phyloP scores from a whole-genome alignment of 2,888 invertebrate species.

The Phaonia tiefii region DNA sequence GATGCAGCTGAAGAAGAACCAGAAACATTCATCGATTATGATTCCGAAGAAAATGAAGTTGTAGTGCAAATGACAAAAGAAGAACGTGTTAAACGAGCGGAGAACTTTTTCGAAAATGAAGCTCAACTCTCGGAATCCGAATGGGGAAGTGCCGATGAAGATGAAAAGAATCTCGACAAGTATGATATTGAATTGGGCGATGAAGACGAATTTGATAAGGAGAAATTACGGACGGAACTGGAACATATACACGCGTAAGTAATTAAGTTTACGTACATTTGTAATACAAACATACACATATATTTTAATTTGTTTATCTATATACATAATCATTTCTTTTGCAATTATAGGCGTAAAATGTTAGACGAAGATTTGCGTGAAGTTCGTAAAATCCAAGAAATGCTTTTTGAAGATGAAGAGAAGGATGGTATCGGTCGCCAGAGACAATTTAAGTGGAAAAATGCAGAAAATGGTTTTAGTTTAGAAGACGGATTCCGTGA shows the following conservation, averaged over 20 bases:
- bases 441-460: conserved; percentile 92
- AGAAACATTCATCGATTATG: conserved; percentile 85
- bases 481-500: conserved; percentile 73
- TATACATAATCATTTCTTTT: neutral
- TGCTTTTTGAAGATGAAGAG: conserved; percentile 93
- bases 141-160: conserved; percentile 93
- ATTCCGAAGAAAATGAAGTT: conserved; percentile 92
- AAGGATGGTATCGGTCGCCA: conserved; percentile 89
- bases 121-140: conserved; percentile 96
- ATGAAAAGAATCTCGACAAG: conserved; percentile 89
- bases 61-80: conserved; percentile 77
- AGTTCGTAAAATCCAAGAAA: conserved; percentile 90
- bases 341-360: conserved; percentile 86
- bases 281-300: neutral
- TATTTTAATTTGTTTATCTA: neutral
- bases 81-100: conserved; percentile 80
- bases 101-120: conserved; percentile 92
- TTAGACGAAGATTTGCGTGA: conserved; percentile 94
- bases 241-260: conserved; percentile 92
- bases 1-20: conserved; percentile 79
- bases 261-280: neutral
- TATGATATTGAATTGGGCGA: conserved; percentile 93
- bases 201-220: conserved; percentile 89
- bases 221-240: conserved; percentile 88
- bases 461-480: conserved; percentile 83